Percentiles rank a stretch among this genome's conserved stretches.
These are phyloP conservation scores for Apostichopus leukothele DNA, from an alignment of 53 echinoderm and acorn worm species.

Conservation along the genomic window DNA sequence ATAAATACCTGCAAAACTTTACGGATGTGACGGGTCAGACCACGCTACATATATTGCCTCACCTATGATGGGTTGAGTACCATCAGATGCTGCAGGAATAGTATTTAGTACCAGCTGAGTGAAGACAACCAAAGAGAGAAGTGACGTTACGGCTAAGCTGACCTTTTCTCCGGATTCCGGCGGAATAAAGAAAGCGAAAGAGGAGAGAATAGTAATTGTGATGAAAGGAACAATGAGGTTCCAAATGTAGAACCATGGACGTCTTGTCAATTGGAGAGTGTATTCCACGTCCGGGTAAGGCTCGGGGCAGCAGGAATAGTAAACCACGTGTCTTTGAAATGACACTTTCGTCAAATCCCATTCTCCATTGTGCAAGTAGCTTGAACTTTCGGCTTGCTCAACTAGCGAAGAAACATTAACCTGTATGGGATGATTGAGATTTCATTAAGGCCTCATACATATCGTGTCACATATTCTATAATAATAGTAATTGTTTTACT, in stretches of 20 bases:
- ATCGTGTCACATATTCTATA: too few relatives aligned
- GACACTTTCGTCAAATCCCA: conserved; percentile 69
- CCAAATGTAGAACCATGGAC: conserved; percentile 78
- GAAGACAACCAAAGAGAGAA: conserved; percentile 90
- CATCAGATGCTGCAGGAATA: conserved; percentile 85
- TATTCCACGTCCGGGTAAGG: conserved; percentile 72
- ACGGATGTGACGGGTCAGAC: too few relatives aligned
- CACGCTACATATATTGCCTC: background rate
- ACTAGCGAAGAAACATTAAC: conserved; percentile 50
- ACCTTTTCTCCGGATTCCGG: conserved; percentile 94
- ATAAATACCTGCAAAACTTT: too few relatives aligned
- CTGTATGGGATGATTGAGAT: background rate
- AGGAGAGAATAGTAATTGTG: conserved; percentile 68
- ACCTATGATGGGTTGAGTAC: conserved; percentile 82
- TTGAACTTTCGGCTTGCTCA: conserved; percentile 55
- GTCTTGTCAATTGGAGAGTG: conserved; percentile 68
- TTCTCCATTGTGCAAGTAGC: conserved; percentile 73
- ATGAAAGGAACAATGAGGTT: conserved; percentile 87
- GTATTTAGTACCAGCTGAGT: conserved; percentile 78
- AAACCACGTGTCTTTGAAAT: conserved; percentile 50
- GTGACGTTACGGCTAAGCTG: conserved; percentile 80
- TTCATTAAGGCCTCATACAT: too few relatives aligned
- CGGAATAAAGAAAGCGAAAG: conserved; percentile 79
- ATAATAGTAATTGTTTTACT: too few relatives aligned
- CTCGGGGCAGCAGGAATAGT: conserved; percentile 68